A percentile compares a stretch with the other conserved stretches of the same genome.
Evolutionary conservation across 1,140 invertebrate genomes (phyloP).

Genomic region (Zaprionus lachaisei): DNA sequence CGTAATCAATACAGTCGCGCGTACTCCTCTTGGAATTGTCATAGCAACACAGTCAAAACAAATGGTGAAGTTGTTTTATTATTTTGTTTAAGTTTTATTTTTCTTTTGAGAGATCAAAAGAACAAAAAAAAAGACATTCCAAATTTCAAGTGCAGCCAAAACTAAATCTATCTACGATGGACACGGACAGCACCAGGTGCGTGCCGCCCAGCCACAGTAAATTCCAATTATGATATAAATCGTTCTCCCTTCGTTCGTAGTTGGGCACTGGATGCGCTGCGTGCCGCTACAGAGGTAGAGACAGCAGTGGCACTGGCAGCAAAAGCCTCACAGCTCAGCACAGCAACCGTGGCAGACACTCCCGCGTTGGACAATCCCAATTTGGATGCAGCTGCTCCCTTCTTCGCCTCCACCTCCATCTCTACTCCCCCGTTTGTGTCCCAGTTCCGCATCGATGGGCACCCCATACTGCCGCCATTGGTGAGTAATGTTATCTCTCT

Average conservation of each 20-base stretch:
- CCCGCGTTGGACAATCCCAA: slow-evolving; percentile 6
- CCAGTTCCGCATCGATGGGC: slow-evolving; percentile 87
- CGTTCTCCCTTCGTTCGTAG: slow-evolving; percentile 15
- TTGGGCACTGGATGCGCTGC: slow-evolving; percentile 55
- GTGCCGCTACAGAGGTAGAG: slow-evolving; percentile 42
- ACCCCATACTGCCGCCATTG: slow-evolving; percentile 87
- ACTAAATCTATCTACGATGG: slow-evolving; percentile 5
- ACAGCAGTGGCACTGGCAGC: slow-evolving; percentile 3
- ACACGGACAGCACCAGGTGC: slow-evolving; percentile 29
- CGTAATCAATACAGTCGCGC: neutral
- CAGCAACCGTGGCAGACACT: neutral
- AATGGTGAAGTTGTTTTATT: slow-evolving; percentile 26
- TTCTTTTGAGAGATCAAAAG: neutral
- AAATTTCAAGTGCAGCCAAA: slow-evolving; percentile 28
- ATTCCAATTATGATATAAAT: neutral
- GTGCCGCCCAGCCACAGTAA: neutral
- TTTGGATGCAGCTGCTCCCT: slow-evolving; percentile 8
- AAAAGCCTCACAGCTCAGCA: neutral
- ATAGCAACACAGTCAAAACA: slow-evolving; percentile 50
- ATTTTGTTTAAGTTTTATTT: slow-evolving; percentile 13
- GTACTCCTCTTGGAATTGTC: slow-evolving; percentile 33
- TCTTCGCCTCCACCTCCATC: neutral
- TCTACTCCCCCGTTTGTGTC: slow-evolving; percentile 83
- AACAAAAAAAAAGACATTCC: slow-evolving; percentile 2
- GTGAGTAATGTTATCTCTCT: slow-evolving; percentile 83